These are phyloP conservation scores for Podabrus alpinus DNA, from an alignment of 2,888 invertebrate genomes.

Conservation along the genomic window DNA sequence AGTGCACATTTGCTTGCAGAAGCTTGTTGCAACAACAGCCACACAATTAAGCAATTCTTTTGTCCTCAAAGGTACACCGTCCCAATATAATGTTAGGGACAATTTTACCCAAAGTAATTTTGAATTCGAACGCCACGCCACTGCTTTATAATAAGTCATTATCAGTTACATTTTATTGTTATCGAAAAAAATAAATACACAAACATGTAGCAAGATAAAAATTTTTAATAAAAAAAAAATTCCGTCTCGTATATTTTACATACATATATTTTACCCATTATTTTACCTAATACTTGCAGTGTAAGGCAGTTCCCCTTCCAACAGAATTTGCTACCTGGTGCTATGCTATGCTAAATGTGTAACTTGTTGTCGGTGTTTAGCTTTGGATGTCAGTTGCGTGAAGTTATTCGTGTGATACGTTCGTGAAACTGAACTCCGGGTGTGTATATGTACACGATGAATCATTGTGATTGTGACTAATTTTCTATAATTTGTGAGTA, in stretches of 20 bases:
- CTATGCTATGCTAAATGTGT: slow-evolving; percentile 22
- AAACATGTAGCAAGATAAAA: not conserved
- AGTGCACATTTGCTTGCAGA: not conserved
- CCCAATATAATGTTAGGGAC: not conserved
- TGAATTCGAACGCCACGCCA: not conserved
- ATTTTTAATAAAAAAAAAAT: not conserved
- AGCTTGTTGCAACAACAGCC: too few relatives aligned
- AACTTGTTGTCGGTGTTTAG: slow-evolving; percentile 20
- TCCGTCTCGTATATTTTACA: not conserved
- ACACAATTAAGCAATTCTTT: not conserved
- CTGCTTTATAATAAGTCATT: not conserved
- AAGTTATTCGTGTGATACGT: slow-evolving; percentile 10
- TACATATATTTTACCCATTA: too few relatives aligned
- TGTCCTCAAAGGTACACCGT: not conserved
- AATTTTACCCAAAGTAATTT: not conserved
- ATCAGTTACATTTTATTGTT: not conserved
- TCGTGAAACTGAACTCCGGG: slow-evolving; percentile 7
- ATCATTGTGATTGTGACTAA: slow-evolving; percentile 26
- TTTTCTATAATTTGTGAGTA: slow-evolving; percentile 4
- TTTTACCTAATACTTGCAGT: not conserved
- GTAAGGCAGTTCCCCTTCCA: not conserved
- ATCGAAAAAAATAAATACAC: not conserved
- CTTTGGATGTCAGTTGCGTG: slow-evolving; percentile 24
- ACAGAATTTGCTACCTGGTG: slow-evolving; percentile 4
- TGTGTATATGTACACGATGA: slow-evolving; percentile 23